phyloP scores from a whole-genome alignment of 2,888 invertebrate species.

The Caenorhabditis auriculariae region DNA sequence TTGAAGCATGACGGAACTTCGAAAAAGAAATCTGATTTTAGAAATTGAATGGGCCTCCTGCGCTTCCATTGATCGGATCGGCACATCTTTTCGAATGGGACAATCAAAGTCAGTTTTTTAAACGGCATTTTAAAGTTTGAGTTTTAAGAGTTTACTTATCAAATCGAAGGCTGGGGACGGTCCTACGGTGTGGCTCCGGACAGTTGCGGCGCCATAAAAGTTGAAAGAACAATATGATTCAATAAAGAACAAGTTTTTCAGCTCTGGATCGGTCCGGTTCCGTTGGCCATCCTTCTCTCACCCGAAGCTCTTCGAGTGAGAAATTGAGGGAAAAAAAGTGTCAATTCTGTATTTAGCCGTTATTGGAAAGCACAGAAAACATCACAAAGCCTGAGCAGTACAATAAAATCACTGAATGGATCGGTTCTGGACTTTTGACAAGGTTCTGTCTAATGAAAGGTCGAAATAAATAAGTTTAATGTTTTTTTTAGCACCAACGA shows the following conservation, averaged over 20 bases:
- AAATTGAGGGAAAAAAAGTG: background rate
- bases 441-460: no score
- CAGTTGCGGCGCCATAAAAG: constrained; percentile 6
- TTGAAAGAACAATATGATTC: background rate
- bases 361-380: constrained; percentile 31
- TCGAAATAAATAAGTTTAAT: no score
- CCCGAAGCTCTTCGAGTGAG: constrained; percentile 15
- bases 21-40: no score
- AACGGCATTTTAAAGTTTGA: background rate
- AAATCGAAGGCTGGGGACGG: constrained; percentile 24
- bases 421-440: constrained; percentile 67
- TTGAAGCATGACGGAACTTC: no score
- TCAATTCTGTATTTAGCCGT: constrained; percentile 6
- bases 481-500: constrained; percentile 64
- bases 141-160: constrained; percentile 25
- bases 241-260: background rate
- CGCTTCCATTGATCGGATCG: constrained; percentile 12
- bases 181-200: constrained; percentile 12
- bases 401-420: constrained; percentile 65
- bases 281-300: constrained; percentile 11
- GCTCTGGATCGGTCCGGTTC: constrained; percentile 26
- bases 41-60: constrained; percentile 8
- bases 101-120: constrained; percentile 6
- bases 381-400: constrained; percentile 65
- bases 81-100: constrained; percentile 18